Conservation (phyloP, 2,888 invertebrate species). For the Luperina nickerlii region DNA sequence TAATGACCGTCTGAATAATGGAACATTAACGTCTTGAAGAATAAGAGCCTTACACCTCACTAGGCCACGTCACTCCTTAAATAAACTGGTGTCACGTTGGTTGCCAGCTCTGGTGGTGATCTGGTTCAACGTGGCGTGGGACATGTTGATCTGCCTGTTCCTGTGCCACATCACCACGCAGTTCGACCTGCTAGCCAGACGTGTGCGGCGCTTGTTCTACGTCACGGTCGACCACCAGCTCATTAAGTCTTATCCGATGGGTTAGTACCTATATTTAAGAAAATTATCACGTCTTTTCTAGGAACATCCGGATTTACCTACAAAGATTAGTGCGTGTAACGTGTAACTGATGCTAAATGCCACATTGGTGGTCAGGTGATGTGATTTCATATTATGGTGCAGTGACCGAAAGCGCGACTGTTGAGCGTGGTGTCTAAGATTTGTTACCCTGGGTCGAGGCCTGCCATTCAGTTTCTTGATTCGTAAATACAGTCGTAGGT, state of each 20-base stretch:
- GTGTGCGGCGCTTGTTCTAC: slow-evolving; percentile 65
- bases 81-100: slow-evolving; percentile 14
- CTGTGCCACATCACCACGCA: slow-evolving; percentile 73
- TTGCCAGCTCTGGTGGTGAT: slow-evolving; percentile 64
- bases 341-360: background rate
- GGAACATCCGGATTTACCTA: background rate
- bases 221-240: slow-evolving; percentile 69
- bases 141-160: slow-evolving; percentile 73
- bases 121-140: slow-evolving; percentile 69
- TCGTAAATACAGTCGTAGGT: background rate
- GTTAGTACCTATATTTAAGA: slow-evolving; percentile 51
- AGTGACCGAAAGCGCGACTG: background rate
- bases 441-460: background rate
- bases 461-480: background rate
- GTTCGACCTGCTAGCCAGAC: slow-evolving; percentile 69
- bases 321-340: background rate
- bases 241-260: slow-evolving; percentile 67
- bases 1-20: background rate
- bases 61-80: background rate
- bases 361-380: background rate
- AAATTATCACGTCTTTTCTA: background rate
- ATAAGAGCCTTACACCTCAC: background rate
- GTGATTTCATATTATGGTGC: background rate
- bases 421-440: background rate
- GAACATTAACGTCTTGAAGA: background rate